Conservation (phyloP, 2,113 vertebrate species). For the Chamaea fasciata region DNA sequence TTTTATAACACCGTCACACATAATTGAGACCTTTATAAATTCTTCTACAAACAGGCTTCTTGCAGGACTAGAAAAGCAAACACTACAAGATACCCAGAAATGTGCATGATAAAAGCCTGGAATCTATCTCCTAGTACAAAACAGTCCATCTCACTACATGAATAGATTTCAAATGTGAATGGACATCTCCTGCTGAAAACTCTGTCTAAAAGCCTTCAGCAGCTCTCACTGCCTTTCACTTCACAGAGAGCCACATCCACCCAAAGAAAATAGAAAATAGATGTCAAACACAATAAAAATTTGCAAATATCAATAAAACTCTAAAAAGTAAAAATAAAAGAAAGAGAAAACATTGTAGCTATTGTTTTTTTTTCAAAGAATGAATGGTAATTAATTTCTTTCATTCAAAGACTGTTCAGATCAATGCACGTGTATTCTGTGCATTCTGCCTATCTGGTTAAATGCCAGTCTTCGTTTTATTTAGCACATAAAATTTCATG, state of each 20-base stretch:
- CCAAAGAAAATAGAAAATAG: background rate
- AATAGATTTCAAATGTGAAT: background rate
- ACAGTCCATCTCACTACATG: background rate
- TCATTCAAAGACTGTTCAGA: background rate
- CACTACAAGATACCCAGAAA: background rate
- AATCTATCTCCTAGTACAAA: background rate
- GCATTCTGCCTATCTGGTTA: background rate
- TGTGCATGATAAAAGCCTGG: background rate
- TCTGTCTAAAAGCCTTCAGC: background rate
- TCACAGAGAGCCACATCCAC: background rate
- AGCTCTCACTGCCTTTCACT: background rate
- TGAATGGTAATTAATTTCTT: background rate
- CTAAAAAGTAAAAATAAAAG: background rate
- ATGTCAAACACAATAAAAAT: background rate
- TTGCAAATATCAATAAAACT: background rate
- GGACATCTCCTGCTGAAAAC: background rate
- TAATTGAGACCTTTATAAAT: conserved; percentile 23
- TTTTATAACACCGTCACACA: background rate
- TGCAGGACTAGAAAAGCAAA: background rate
- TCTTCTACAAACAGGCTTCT: background rate
- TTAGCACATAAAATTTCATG: background rate
- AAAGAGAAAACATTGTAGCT: background rate
- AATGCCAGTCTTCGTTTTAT: background rate
- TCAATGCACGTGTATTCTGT: background rate
- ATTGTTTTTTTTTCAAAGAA: background rate